Evolutionary conservation across 2,113 vertebrate genomes (phyloP).

Genomic region (Dasypus novemcinctus): DNA sequence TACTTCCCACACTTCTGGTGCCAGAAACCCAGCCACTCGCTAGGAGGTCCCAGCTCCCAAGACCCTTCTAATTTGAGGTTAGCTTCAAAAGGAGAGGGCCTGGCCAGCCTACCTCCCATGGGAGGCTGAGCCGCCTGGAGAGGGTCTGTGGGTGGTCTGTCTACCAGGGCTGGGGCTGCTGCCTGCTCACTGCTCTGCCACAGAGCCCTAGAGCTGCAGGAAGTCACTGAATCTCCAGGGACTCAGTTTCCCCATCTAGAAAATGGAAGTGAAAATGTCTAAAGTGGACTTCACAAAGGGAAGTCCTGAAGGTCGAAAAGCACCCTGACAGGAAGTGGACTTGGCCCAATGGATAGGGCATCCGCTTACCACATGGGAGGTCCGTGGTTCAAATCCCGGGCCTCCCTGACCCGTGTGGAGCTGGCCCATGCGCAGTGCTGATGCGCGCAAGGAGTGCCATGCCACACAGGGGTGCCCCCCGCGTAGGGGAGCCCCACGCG

Average conservation of each 20-base stretch:
- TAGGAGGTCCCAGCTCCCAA: background rate
- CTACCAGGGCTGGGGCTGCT: background rate
- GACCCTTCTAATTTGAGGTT: constrained; percentile 1
- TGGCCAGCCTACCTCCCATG: background rate
- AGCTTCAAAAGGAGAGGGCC: background rate
- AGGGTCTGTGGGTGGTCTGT: background rate
- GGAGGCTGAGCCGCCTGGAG: background rate
- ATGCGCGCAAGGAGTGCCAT: too few species aligned
- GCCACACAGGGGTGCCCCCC: too few species aligned
- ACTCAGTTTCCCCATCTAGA: background rate
- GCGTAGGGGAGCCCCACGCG: too few species aligned
- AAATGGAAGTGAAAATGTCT: background rate
- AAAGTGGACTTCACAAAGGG: background rate
- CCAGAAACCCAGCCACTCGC: background rate
- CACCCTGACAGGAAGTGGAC: background rate
- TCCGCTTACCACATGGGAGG: too few species aligned
- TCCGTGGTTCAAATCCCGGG: too few species aligned
- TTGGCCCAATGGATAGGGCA: too few species aligned
- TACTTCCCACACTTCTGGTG: background rate
- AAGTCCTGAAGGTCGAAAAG: background rate
- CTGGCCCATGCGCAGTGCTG: too few species aligned
- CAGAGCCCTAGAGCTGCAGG: background rate
- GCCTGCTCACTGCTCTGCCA: background rate
- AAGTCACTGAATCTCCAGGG: background rate
- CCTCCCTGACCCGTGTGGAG: too few species aligned